Evolutionary conservation across 2,113 vertebrate species (phyloP), one percentile per base, ranked within the genome.

Genomic region (Diphyllodes magnificus): DNA sequence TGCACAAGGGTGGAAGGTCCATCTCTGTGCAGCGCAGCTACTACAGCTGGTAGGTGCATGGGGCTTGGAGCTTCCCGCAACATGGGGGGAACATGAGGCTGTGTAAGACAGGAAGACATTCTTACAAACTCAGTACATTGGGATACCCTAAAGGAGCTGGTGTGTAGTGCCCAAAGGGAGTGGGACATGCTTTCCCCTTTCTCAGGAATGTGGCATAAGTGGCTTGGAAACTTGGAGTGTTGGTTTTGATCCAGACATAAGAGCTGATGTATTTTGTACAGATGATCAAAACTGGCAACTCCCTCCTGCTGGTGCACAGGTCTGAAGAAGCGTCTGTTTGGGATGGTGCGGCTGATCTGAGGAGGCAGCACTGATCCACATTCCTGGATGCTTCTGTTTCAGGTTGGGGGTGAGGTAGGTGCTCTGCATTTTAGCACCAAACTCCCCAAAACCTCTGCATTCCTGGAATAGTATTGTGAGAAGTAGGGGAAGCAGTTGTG

Each of bases 1-100:
- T 82, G 99, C 99, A 17, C 99, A 99, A 95, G 99, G 99, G 75
- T 99, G 99, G 99, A 99, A 99, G 92, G 99, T 99, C 53, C 99
- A 99, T 97, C 98, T 99, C 84, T 99, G 99, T 93, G 99, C 99
- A 1, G 99, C 99, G 21, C 99, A 99, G 95, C 98, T 99, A 31
- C 97, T 99, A 17, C 99, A 99, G 96, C 91, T 99, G 99, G 99
- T 99, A 97, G 98, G 99, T 98, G 57, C 53, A 75, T 0, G 47
- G 72, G 16, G 39, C 63, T 60, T 51, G 28, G 53, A 28, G 83
- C 91, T 66, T 65, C 54, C 61, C 77, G 44, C 19, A 10, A 13
- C 53, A 1, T 2, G 82, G 84, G 92, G 93, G 40, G 51, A 40
- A 40, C 44, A 11, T 0, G 1, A 45, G 54, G 54, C 15, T 57